Conservation (phyloP, 2,888 invertebrate species). For the Protodeltote pygarga region DNA sequence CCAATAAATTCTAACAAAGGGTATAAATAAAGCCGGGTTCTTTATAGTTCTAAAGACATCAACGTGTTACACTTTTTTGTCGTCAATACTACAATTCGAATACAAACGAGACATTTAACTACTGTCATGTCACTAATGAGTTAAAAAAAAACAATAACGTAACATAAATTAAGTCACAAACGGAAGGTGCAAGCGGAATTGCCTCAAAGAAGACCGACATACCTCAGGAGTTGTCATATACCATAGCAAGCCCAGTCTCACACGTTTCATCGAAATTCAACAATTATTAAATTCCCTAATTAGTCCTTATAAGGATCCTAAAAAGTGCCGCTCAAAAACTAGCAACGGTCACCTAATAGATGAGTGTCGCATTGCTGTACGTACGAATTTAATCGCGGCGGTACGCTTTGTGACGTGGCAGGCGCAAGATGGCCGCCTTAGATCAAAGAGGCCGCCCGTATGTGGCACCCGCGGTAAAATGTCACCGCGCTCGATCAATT, state of each 20-base stretch:
- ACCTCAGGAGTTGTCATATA: conserved; percentile 32
- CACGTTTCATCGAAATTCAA: conserved; percentile 40
- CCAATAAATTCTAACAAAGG: neutral
- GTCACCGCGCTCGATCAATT: conserved; percentile 84
- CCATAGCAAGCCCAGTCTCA: conserved; percentile 20
- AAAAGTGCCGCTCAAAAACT: conserved; percentile 56
- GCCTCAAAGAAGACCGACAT: conserved; percentile 32
- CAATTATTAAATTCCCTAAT: conserved; percentile 45
- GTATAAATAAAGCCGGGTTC: conserved; percentile 15
- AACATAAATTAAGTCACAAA: conserved; percentile 39
- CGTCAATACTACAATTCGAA: neutral
- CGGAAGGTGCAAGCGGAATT: conserved; percentile 32
- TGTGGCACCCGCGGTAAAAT: conserved; percentile 78
- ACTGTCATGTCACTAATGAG: conserved; percentile 30
- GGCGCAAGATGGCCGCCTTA: conserved; percentile 64
- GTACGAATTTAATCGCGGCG: conserved; percentile 84
- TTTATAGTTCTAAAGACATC: conserved; percentile 11
- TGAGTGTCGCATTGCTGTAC: conserved; percentile 81
- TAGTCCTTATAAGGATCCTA: conserved; percentile 43
- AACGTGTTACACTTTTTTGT: conserved; percentile 29
- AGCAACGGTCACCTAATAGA: conserved; percentile 68
- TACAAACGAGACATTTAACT: conserved; percentile 22
- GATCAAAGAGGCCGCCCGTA: conserved; percentile 78
- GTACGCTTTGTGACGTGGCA: conserved; percentile 69
- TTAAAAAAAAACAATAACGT: conserved; percentile 19